phyloP scores from a whole-genome alignment of 2,888 invertebrate species.

The Germaria angustata region DNA sequence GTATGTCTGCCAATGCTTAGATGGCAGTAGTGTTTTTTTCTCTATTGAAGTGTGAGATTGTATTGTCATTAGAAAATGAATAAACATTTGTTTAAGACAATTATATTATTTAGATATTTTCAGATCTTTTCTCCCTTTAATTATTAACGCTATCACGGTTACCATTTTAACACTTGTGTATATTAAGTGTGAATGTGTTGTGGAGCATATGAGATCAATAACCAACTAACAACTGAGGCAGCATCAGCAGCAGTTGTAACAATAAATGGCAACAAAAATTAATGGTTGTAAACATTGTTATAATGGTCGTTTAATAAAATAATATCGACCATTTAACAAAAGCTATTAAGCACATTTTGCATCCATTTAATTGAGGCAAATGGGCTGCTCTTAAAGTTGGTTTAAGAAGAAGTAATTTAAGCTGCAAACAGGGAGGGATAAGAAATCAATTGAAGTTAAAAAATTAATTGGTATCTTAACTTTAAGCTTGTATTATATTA shows the following conservation, averaged over 20 bases:
- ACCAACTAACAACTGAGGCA: conserved; percentile 33
- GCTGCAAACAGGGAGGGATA: neutral
- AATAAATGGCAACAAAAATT: conserved; percentile 33
- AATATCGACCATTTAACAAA: conserved; percentile 29
- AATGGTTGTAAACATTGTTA: conserved; percentile 40
- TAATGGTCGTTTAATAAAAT: conserved; percentile 43
- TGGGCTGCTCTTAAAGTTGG: neutral
- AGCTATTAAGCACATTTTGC: neutral
- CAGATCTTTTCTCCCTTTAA: neutral
- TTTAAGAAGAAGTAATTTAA: neutral
- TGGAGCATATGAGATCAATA: conserved; percentile 41
- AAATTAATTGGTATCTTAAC: neutral
- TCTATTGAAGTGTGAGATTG: neutral
- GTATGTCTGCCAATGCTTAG: conserved; percentile 1
- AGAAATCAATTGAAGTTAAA: no score
- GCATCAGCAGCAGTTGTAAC: neutral
- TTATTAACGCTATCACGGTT: neutral
- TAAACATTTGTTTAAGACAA: conserved; percentile 49
- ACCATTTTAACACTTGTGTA: neutral
- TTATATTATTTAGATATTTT: conserved; percentile 19
- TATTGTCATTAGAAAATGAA: neutral
- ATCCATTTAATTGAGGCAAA: neutral
- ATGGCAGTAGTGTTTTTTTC: neutral
- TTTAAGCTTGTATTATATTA: no score
- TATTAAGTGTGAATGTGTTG: neutral